Evolutionary conservation across 35 echinoderm and acorn worm species (phyloP).

Genomic region (Acanthaster planci): DNA sequence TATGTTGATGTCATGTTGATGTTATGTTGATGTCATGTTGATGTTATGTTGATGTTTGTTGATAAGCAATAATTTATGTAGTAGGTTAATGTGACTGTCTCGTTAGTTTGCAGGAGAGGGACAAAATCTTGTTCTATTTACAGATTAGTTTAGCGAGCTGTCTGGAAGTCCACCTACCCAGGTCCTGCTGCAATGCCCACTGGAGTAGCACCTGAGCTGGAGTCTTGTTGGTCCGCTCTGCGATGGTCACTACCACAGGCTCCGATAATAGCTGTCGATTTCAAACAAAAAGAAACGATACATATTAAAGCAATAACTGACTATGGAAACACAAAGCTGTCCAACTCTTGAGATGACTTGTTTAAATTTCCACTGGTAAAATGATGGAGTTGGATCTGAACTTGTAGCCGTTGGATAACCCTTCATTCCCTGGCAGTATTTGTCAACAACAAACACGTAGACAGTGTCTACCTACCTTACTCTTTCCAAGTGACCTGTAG

Average conservation of each 20-base stretch:
- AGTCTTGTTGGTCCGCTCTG: conserved; percentile 37
- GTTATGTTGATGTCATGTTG: too few species aligned
- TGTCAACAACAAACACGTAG: too few species aligned
- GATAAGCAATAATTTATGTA: too few species aligned
- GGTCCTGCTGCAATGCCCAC: conserved; percentile 63
- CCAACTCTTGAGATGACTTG: background rate
- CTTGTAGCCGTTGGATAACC: too few species aligned
- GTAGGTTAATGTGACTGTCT: too few species aligned
- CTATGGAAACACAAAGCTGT: background rate
- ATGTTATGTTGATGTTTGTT: too few species aligned
- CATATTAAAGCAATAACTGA: background rate
- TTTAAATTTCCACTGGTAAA: background rate
- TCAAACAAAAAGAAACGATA: background rate
- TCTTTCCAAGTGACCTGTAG: conserved; percentile 52
- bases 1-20: too few species aligned
- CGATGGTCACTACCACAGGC: conserved; percentile 31
- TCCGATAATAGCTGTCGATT: conserved; percentile 43
- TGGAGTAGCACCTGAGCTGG: conserved; percentile 60
- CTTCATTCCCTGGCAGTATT: too few species aligned
- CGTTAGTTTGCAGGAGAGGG: too few species aligned
- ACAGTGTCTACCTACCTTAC: conserved; percentile 41
- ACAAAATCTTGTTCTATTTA: too few species aligned
- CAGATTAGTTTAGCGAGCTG: too few species aligned
- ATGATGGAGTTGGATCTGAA: background rate
- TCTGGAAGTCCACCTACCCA: conserved; percentile 45